Conservation (phyloP, 2,888 invertebrate species). For the Epirrita christyi region DNA sequence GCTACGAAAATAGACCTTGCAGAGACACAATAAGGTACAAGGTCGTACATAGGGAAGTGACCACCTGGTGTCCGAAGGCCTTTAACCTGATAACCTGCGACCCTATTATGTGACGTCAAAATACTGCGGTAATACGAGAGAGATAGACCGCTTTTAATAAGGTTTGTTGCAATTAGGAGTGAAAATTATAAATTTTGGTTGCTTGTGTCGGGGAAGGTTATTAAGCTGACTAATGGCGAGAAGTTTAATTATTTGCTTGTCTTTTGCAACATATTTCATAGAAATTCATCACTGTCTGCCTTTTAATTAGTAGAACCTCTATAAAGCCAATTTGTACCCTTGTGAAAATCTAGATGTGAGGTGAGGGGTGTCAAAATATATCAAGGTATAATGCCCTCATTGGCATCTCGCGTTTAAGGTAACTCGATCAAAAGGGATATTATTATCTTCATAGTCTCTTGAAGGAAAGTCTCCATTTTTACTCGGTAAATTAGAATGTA, state of each 20-base stretch:
- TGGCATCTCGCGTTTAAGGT: too few relatives aligned
- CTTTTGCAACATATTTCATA: too few relatives aligned
- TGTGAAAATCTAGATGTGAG: too few relatives aligned
- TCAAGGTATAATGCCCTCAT: too few relatives aligned
- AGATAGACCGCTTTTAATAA: slow-evolving; percentile 44
- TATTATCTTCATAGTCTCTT: too few relatives aligned
- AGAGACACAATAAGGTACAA: slow-evolving; percentile 6
- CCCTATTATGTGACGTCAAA: slow-evolving; percentile 54
- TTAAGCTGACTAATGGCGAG: slow-evolving; percentile 6
- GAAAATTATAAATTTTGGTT: slow-evolving; percentile 16
- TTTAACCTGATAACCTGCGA: slow-evolving; percentile 60
- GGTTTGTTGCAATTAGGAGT: slow-evolving; percentile 44
- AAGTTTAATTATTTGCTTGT: not conserved
- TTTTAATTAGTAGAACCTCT: too few relatives aligned
- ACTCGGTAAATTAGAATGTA: too few relatives aligned
- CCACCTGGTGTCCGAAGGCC: slow-evolving; percentile 41
- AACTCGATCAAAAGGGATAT: too few relatives aligned
- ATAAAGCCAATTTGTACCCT: too few relatives aligned
- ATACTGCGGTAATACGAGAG: slow-evolving; percentile 46
- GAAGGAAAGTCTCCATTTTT: too few relatives aligned
- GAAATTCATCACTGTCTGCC: too few relatives aligned
- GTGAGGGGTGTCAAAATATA: too few relatives aligned
- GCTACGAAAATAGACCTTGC: slow-evolving; percentile 9
- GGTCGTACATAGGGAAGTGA: slow-evolving; percentile 17
- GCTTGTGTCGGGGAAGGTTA: not conserved